phyloP scores from a whole-genome alignment of 2,888 invertebrate species.

The Caenorhabditis sp. region DNA sequence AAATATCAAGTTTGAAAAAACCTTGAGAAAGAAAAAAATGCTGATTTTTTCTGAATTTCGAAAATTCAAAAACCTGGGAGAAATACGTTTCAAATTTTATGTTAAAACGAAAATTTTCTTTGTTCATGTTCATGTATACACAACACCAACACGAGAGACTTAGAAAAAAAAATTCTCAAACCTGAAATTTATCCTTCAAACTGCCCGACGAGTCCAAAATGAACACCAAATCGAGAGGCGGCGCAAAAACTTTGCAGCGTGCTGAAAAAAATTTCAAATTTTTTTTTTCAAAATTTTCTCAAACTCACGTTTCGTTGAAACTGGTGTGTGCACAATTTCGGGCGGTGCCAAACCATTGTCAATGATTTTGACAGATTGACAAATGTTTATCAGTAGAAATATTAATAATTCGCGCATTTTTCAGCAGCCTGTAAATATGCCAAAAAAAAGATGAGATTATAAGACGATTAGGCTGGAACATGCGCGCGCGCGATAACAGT shows the following conservation, averaged over 20 bases:
- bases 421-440: slow-evolving; percentile 3
- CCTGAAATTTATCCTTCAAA: slow-evolving; percentile 62
- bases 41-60: too few relatives aligned
- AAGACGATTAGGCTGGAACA: not conserved
- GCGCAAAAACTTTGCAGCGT: slow-evolving; percentile 64
- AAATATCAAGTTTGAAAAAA: too few relatives aligned
- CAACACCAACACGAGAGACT: not conserved
- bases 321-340: slow-evolving; percentile 67
- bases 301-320: slow-evolving; percentile 60
- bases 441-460: too few relatives aligned
- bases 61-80: too few relatives aligned
- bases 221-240: slow-evolving; percentile 67
- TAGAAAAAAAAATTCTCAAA: slow-evolving; percentile 4
- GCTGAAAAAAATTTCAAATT: slow-evolving; percentile 53
- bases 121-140: too few relatives aligned
- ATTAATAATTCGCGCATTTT: slow-evolving; percentile 33
- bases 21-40: too few relatives aligned
- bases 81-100: too few relatives aligned
- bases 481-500: not conserved
- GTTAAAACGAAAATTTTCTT: too few relatives aligned
- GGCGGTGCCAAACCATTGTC: slow-evolving; percentile 68
- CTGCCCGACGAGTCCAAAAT: slow-evolving; percentile 69
- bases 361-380: slow-evolving; percentile 59
- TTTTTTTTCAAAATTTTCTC: not conserved
- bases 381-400: slow-evolving; percentile 8